Base-by-base conservation (phyloP, 1,140 invertebrate species). In the Anoplophora glabripennis region DNA sequence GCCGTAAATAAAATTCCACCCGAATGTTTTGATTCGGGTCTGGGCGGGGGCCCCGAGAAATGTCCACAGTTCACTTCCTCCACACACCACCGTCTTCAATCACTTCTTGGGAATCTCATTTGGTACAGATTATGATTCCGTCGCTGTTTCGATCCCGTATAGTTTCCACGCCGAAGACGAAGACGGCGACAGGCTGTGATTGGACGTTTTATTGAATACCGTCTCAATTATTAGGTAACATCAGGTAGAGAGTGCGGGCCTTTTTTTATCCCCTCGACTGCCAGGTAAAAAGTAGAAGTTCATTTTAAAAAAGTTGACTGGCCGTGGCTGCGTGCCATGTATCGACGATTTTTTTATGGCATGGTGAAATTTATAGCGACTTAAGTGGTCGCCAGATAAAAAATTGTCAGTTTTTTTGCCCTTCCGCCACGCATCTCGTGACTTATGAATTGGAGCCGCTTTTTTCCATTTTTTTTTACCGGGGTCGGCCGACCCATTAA, bases 201-300 rank as follows among this genome's bases (percentile, higher is more conserved):
- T 37, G 49, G 49, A 53, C 49, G 34, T 54, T 54, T 38, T 54
- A 54, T 54, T 54, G 42, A 54, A 54, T 54, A 41, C 52, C 42
- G 38, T 33, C 52, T 54, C 52, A 54, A 54, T 54, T 54, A 54
- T 54, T 54, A 54, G 52, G 52, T 35, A 54, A 54, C 38, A 54
- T 54, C 52, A 54, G 52, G 52, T 54, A 54, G 52, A 54, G 21
- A 28, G 5, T 38, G 49, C 35, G 18, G 34, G 37, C 38, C 40
- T 41, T 54, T 54, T 54, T 54, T 54, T 54, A 54, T 54, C 38
- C 52, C 52, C 11, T 14, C 11, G 52, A 42, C 18, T 17, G 1
- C 11, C 52, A 54, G 52, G 52, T 54, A 54, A 54, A 54, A 53
- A 54, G 44, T 40, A 38, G 28, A 35, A 38, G 40, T 54, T 54